Evolutionary conservation across 2,113 vertebrate species (phyloP), one percentile per base, ranked within the genome.

Genomic region (Gnathonemus longibarbis): DNA sequence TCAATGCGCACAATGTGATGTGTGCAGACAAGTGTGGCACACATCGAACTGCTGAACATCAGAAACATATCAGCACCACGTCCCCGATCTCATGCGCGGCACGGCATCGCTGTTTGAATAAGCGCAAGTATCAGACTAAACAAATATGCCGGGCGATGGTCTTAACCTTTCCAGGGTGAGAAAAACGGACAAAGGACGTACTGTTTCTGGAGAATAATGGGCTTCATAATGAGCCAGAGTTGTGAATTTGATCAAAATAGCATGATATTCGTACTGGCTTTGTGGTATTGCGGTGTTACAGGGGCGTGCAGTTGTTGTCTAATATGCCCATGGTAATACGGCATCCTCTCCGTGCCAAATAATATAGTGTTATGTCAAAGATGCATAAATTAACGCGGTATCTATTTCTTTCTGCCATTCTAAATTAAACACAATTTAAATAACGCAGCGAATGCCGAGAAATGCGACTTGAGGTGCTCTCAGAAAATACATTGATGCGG

Each of bases 31-130:
- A 31, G 62, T 4, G 62, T 4, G n/a, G 62, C 62, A 11, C 62
- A 66, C 62, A 27, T 27, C n/a, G n/a, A 45, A 45, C 77, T 42
- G 42, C 42, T 45, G 77, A 45, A 45, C 35, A 45, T 15, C 15
- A 21, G 5, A 45, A 83, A 45, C 27, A 70, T 66, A 80, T 83
- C 77, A 45, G 39, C 39, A 11, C 1, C 19, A 7, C 24, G 5
- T 84, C 19, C 45, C 6, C 39, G 83, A n/a, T 45, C 42, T n/a
- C 24, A 45, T 84, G 2, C 3, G 10, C 45, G 5, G 45, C 42
- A 84, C 83, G 42, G 80, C 27, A 84, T n/a, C 17, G 24, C 24
- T 84, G 50, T 89, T 89, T 89, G 88, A 52, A 48, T 27, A 53
- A 89, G 48, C 31, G 1, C 49, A 31, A 52, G 52, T 84, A 62